Evolutionary conservation across 1,140 invertebrate genomes (phyloP).

Genomic region (Harpegnathos saltator): DNA sequence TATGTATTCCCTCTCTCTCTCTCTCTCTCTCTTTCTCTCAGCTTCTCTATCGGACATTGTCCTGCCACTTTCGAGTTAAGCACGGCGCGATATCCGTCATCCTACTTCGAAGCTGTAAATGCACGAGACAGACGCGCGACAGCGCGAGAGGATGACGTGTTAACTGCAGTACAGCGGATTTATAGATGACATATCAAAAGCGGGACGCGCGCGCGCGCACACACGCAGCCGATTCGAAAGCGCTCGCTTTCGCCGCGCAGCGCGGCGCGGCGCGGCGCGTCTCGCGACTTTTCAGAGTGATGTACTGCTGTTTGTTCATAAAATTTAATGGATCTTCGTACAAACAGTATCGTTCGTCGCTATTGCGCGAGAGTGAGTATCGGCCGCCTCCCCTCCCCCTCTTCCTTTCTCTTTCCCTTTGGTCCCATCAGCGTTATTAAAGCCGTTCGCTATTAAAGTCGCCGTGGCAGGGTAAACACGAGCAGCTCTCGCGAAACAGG

Average conservation of each 20-base stretch:
- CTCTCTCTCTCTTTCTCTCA: too few species aligned
- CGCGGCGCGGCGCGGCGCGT: background rate
- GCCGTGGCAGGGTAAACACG: conserved; percentile 35
- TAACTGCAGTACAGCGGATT: conserved; percentile 35
- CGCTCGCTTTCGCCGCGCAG: background rate
- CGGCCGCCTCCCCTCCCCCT: background rate
- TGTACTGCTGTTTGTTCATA: conserved; percentile 44
- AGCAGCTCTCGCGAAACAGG: background rate
- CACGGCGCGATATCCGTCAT: background rate
- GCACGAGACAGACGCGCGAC: conserved; percentile 4
- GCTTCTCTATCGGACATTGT: background rate
- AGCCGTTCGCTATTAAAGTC: conserved; percentile 44
- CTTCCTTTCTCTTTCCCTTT: background rate
- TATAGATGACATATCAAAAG: conserved; percentile 43
- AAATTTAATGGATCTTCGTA: conserved; percentile 53
- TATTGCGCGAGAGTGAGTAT: conserved; percentile 5
- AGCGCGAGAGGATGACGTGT: conserved; percentile 16
- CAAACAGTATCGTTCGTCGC: conserved; percentile 22
- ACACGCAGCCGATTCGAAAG: conserved; percentile 1
- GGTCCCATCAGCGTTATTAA: conserved; percentile 62
- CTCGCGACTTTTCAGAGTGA: conserved; percentile 9
- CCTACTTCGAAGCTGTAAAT: conserved; percentile 22
- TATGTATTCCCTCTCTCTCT: background rate
- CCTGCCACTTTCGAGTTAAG: conserved; percentile 3
- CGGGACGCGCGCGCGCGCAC: background rate